Base-by-base conservation (phyloP, 1,140 invertebrate species). In the Parasteatoda tepidariorum region DNA sequence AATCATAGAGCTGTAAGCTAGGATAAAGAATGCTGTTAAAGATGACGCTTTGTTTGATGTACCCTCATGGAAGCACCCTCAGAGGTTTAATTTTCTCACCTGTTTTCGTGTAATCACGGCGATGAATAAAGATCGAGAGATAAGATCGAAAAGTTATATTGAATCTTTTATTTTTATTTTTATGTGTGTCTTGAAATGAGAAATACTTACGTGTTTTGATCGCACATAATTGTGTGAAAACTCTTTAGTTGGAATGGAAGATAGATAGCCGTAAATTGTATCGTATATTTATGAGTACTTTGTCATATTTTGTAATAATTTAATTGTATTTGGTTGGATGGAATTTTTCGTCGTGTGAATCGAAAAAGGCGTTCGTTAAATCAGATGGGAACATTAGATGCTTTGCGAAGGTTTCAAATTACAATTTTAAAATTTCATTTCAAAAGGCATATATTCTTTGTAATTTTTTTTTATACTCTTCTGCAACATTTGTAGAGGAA, bases 71-170 rank as follows among this genome's bases (percentile, higher is more conserved):
- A 30, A 48, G 55, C 73, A 33, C 48, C 73, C 57, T 78, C 59
- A 66, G 74, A 22, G 74, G 74, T 31, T n/a, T 61, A 78, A 78
- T 78, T 78, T 78, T 78, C 74, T 41, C 74, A 54, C 74, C 61
- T 78, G 74, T 61, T n/a, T 34, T 38, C 30, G 41, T 66, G n/a
- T 78, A 48, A 66, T 59, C 59, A 66, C 22, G 13, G 22, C 15
- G 48, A n/a, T 41, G 34, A 22, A 59, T 2, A 7, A 22, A 26
- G 24, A 22, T 22, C 7, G 18, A 48, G 57, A 59, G 9, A 59
- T 48, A 22, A 26, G 57, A 59, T 59, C 57, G 7, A 18, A 59
- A 59, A n/a, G 9, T 55, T 38, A 75, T 57, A 75, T 75, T 75
- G 73, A 75, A 75, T 48, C 18, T 48, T 48, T 48, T 18, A 48